Conservation (phyloP, 2,113 vertebrate genomes). For the Meleagris gallopavo region DNA sequence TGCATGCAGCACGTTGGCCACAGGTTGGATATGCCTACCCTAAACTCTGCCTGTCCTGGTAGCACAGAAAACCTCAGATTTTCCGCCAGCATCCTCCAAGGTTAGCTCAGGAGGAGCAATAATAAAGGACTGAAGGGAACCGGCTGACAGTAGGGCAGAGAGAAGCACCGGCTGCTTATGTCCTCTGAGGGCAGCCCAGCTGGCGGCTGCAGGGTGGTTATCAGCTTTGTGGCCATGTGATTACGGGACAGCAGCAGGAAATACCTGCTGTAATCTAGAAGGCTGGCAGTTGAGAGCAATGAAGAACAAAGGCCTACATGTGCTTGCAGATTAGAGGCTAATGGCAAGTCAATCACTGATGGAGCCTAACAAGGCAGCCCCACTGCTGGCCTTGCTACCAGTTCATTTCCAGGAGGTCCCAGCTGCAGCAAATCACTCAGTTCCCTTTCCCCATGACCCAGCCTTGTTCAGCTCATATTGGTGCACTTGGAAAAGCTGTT, state of each 20-base stretch:
- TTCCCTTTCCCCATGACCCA: accelerated
- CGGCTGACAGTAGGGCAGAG: no score
- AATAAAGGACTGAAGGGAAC: not conserved
- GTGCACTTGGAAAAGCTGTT: not conserved
- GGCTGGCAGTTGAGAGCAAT: not conserved
- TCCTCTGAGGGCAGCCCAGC: not conserved
- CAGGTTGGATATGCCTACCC: no score
- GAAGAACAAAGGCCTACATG: conserved; percentile 48
- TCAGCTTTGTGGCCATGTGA: accelerated
- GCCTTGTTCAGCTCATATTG: accelerated
- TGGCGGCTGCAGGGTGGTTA: accelerated
- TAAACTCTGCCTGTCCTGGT: accelerated
- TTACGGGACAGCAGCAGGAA: conserved; percentile 25
- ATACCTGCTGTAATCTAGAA: not conserved
- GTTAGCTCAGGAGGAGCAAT: not conserved
- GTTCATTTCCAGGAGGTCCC: not conserved
- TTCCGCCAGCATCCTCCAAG: not conserved
- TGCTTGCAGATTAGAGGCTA: conserved; percentile 2
- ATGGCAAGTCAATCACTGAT: not conserved
- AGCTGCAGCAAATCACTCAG: accelerated
- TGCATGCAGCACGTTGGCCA: no score
- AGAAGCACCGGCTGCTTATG: not conserved
- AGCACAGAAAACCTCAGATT: not conserved
- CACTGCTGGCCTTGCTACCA: accelerated
- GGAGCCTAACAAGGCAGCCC: not conserved